These are phyloP conservation scores for Suillia variegata DNA, from an alignment of 2,888 invertebrate species.

Conservation along the genomic window DNA sequence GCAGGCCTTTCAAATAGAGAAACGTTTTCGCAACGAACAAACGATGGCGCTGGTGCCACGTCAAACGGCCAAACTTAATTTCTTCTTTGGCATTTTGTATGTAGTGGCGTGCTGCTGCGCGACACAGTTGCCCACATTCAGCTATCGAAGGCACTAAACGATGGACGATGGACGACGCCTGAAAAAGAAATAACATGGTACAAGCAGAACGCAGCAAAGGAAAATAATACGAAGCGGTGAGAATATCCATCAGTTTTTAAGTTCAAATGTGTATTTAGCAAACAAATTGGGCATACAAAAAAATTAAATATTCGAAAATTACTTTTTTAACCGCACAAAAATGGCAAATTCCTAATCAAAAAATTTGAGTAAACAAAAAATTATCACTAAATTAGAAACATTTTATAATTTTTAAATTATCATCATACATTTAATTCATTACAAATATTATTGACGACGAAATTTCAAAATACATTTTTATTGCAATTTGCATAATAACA, in stretches of 20 bases:
- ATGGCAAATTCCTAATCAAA: no score
- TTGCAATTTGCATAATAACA: constrained; percentile 26
- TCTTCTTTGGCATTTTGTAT: constrained; percentile 89
- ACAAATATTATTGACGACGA: constrained; percentile 19
- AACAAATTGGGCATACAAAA: no score
- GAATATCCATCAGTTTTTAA: constrained; percentile 17
- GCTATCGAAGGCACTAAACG: constrained; percentile 46
- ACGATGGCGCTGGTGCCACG: constrained; percentile 83
- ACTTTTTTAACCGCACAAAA: no score
- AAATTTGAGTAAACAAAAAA: no score
- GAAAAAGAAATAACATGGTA: no score
- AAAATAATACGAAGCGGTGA: neutral
- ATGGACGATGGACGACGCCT: no score
- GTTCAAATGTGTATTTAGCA: no score
- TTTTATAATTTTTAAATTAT: no score
- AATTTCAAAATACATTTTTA: constrained; percentile 9
- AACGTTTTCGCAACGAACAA: constrained; percentile 79
- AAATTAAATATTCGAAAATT: no score
- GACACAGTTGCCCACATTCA: constrained; percentile 65
- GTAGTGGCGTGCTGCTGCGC: constrained; percentile 81
- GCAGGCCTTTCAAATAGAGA: constrained; percentile 87
- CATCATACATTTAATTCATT: constrained; percentile 20
- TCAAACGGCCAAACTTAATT: constrained; percentile 87
- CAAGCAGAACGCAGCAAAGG: neutral
- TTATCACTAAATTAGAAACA: no score